A percentile compares a stretch with the other conserved stretches of the same genome.
Evolutionary conservation across 2,888 invertebrate species (phyloP).

Genomic region (Dicyrtoma fusca): DNA sequence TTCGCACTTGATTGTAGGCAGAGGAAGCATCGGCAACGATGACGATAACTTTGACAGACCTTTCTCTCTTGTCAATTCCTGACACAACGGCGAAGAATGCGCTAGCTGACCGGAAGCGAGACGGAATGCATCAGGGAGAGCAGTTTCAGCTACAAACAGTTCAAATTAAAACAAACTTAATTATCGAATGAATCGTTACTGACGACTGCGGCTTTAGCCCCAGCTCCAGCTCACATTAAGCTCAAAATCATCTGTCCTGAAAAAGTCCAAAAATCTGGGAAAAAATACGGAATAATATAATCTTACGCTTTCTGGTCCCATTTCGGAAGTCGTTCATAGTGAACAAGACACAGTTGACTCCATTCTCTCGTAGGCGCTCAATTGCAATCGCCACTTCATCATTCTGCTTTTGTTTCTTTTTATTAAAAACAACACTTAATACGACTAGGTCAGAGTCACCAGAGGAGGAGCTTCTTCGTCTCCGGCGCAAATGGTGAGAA

Average conservation of each 20-base stretch:
- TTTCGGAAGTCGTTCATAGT: conserved; percentile 45
- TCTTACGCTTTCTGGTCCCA: conserved; percentile 34
- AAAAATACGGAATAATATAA: neutral
- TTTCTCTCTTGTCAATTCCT: too few relatives aligned
- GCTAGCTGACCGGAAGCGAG: neutral
- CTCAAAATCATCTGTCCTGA: too few relatives aligned
- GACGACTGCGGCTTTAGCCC: too few relatives aligned
- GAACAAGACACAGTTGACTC: conserved; percentile 53
- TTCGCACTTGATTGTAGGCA: conserved; percentile 24
- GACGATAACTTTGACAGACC: neutral
- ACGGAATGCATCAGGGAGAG: conserved; percentile 18
- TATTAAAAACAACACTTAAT: conserved; percentile 47
- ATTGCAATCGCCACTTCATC: conserved; percentile 54
- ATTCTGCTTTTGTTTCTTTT: conserved; percentile 50
- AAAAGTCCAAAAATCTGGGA: neutral
- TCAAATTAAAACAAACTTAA: too few relatives aligned
- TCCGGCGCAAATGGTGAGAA: neutral
- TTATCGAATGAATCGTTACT: too few relatives aligned
- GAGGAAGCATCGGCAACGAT: conserved; percentile 6
- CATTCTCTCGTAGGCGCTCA: conserved; percentile 52
- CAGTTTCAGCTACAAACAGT: conserved; percentile 8
- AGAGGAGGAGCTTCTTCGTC: conserved; percentile 21
- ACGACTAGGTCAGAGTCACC: conserved; percentile 39
- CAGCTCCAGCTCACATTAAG: too few relatives aligned
- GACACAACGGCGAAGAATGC: too few relatives aligned